These are phyloP conservation scores for Sycophaga agraensis DNA, from an alignment of 1,140 invertebrate genomes.

Conservation along the genomic window DNA sequence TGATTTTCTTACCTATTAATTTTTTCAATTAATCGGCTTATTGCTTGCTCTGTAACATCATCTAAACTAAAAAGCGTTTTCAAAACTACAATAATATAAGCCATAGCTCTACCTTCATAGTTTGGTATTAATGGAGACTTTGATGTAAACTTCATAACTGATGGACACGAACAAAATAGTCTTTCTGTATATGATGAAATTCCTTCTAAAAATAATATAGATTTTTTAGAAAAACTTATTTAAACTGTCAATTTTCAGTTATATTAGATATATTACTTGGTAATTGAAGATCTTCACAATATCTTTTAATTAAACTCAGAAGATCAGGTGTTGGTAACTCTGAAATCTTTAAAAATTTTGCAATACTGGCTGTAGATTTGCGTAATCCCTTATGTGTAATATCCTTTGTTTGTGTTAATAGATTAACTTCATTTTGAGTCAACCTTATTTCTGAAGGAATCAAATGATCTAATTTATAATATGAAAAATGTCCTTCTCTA, in stretches of 20 bases:
- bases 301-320: conserved; percentile 51
- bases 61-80: conserved; percentile 68
- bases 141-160: conserved; percentile 44
- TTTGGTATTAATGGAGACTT: conserved; percentile 51
- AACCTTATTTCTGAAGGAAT: conserved; percentile 58
- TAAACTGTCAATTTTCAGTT: too few species aligned
- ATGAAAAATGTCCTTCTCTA: conserved; percentile 64
- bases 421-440: conserved; percentile 37
- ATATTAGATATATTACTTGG: conserved; percentile 47
- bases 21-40: conserved; percentile 58
- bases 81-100: conserved; percentile 64
- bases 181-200: conserved; percentile 47
- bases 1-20: conserved; percentile 51
- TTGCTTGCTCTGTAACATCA: conserved; percentile 62
- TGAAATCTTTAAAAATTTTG: conserved; percentile 50
- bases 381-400: conserved; percentile 50
- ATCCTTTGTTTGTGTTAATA: conserved; percentile 42
- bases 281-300: conserved; percentile 61
- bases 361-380: conserved; percentile 40
- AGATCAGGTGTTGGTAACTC: conserved; percentile 57
- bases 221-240: not conserved
- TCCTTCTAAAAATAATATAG: conserved; percentile 39
- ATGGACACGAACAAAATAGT: conserved; percentile 50
- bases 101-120: conserved; percentile 65
- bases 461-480: conserved; percentile 58